A percentile compares a stretch with the other conserved stretches of the same genome.
Conservation (phyloP, 1,140 invertebrate genomes). For the Diorhabda sublineata region DNA sequence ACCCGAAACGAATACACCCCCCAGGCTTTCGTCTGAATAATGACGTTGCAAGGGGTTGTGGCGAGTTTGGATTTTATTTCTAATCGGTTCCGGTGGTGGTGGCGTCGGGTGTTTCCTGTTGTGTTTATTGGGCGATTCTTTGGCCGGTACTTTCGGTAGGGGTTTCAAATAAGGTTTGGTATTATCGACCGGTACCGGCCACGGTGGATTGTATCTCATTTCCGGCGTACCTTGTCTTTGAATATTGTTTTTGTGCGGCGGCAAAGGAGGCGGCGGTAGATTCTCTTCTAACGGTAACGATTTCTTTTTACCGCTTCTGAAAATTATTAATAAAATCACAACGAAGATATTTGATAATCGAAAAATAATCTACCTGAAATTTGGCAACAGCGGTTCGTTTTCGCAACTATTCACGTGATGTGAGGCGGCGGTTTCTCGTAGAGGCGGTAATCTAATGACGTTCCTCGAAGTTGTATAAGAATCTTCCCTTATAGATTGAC, state of each 20-base stretch:
- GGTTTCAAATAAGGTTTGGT: slow-evolving; percentile 55
- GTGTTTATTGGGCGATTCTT: slow-evolving; percentile 43
- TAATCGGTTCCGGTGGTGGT: slow-evolving; percentile 32
- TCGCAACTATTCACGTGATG: slow-evolving; percentile 53
- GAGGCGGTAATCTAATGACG: slow-evolving; percentile 39
- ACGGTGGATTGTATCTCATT: slow-evolving; percentile 51
- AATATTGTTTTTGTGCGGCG: slow-evolving; percentile 50
- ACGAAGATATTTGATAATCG: neutral
- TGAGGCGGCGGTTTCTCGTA: slow-evolving; percentile 38
- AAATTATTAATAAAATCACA: slow-evolving; percentile 38
- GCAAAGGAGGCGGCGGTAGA: slow-evolving; percentile 53
- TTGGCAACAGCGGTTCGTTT: slow-evolving; percentile 63
- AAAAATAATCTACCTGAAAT: slow-evolving; percentile 30
- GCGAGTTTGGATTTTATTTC: slow-evolving; percentile 38
- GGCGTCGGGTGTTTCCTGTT: slow-evolving; percentile 37
- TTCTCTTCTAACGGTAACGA: slow-evolving; percentile 47
- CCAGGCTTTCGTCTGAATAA: slow-evolving; percentile 61
- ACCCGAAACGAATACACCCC: slow-evolving; percentile 45
- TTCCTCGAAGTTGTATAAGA: slow-evolving; percentile 38
- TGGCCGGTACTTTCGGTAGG: slow-evolving; percentile 54
- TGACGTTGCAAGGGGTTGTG: slow-evolving; percentile 51
- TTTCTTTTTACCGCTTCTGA: slow-evolving; percentile 34
- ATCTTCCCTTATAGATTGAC: slow-evolving; percentile 38
- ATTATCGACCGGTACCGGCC: slow-evolving; percentile 48
- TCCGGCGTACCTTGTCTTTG: slow-evolving; percentile 42